These are phyloP conservation scores for Bagarius yarrelli DNA, from an alignment of 2,113 vertebrate species.

Conservation along the genomic window DNA sequence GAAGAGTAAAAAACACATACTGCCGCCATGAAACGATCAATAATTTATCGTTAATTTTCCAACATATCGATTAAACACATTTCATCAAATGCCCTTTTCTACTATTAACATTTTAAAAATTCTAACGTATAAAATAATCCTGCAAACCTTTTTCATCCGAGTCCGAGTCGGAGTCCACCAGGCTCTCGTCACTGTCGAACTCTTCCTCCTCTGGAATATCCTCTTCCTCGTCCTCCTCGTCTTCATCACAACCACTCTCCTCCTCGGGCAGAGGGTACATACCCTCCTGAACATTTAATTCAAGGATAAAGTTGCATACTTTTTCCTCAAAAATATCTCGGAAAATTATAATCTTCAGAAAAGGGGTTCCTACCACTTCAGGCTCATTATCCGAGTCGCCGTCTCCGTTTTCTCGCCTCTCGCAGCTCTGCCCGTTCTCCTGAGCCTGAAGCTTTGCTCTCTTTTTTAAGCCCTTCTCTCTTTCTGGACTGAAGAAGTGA, in stretches of 20 bases:
- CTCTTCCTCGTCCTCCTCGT: slow-evolving; percentile 83
- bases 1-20: too few relatives aligned
- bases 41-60: background rate
- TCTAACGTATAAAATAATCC: background rate
- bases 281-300: slow-evolving; percentile 57
- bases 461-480: slow-evolving; percentile 86
- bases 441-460: slow-evolving; percentile 79
- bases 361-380: slow-evolving; percentile 75
- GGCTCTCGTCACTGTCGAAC: slow-evolving; percentile 91
- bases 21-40: too few relatives aligned
- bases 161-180: slow-evolving; percentile 91
- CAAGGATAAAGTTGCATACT: background rate
- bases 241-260: slow-evolving; percentile 91
- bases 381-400: slow-evolving; percentile 76
- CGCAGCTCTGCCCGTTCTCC: slow-evolving; percentile 77
- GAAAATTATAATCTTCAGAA: background rate
- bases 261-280: slow-evolving; percentile 81
- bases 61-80: too few relatives aligned
- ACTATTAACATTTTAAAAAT: background rate
- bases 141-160: slow-evolving; percentile 87
- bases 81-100: too few relatives aligned
- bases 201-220: slow-evolving; percentile 78
- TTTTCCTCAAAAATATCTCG: background rate
- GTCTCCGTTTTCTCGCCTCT: slow-evolving; percentile 79
- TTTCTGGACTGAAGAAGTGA: slow-evolving; percentile 76